Evolutionary conservation across 2,797 vertebrate genomes (phyloP).

Genomic region (Acanthis flammea): DNA sequence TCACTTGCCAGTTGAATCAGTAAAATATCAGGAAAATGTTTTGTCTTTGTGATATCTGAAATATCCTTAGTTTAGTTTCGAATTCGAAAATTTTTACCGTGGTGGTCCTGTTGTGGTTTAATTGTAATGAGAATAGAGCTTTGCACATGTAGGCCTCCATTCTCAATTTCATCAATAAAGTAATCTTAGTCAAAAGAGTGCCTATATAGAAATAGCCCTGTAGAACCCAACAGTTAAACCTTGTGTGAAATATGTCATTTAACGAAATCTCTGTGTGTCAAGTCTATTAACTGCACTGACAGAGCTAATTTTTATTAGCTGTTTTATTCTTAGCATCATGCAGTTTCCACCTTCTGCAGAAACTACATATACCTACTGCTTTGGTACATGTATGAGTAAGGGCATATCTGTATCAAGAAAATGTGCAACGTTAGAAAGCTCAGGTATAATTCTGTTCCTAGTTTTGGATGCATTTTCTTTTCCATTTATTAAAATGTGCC

Average conservation of each 20-base stretch:
- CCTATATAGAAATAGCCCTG: background rate
- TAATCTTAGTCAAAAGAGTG: background rate
- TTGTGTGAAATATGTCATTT: background rate
- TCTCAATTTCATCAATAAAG: conserved; percentile 26
- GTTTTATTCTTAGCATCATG: background rate
- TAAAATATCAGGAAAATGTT: background rate
- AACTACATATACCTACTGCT: background rate
- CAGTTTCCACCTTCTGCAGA: background rate
- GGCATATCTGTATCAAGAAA: background rate
- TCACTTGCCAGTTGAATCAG: background rate
- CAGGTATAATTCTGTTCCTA: background rate
- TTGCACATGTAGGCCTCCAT: background rate
- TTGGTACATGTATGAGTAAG: background rate
- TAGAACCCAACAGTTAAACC: background rate
- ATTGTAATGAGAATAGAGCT: background rate
- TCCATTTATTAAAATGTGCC: background rate
- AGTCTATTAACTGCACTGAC: background rate
- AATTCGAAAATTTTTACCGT: background rate
- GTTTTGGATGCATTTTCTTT: background rate
- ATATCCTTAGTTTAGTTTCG: background rate
- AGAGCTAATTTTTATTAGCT: background rate
- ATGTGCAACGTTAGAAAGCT: background rate
- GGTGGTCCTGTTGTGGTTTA: background rate
- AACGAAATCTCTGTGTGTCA: background rate
- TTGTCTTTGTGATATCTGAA: background rate